phyloP scores from a whole-genome alignment of 2,113 vertebrate genomes.

The Zosterops borbonicus region DNA sequence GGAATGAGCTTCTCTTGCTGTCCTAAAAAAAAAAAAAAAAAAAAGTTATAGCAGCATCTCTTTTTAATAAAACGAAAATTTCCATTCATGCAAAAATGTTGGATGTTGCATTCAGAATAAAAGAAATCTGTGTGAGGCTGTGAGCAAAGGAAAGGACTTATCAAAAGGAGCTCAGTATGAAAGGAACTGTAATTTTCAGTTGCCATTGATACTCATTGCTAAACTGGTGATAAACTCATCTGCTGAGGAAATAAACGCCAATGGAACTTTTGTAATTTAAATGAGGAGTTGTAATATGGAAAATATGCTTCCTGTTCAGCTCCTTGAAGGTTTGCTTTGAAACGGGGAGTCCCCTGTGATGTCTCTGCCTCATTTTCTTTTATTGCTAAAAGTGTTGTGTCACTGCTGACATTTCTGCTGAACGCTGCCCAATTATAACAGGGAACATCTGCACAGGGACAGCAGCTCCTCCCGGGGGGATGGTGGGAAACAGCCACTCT shows the following conservation, averaged over 20 bases:
- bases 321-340: constrained; percentile 67
- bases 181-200: constrained; percentile 48
- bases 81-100: neutral
- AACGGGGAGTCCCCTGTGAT: constrained; percentile 60
- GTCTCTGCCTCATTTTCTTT: constrained; percentile 40
- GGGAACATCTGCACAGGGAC: constrained; percentile 41
- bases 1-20: neutral
- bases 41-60: neutral
- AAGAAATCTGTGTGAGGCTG: neutral
- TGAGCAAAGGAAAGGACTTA: constrained; percentile 1
- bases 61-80: neutral
- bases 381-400: constrained; percentile 45
- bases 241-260: constrained; percentile 57
- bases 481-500: constrained; percentile 5
- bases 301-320: constrained; percentile 47
- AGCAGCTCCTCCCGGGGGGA: neutral
- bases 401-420: constrained; percentile 56
- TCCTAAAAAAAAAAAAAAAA: neutral
- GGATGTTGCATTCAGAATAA: neutral
- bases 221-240: constrained; percentile 58
- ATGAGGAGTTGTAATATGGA: constrained; percentile 61
- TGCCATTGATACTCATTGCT: constrained; percentile 51
- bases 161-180: constrained; percentile 45
- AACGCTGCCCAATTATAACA: constrained; percentile 57
- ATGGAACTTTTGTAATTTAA: constrained; percentile 67